Base-by-base conservation (phyloP, 2,888 invertebrate species). In the Arge pagana region DNA sequence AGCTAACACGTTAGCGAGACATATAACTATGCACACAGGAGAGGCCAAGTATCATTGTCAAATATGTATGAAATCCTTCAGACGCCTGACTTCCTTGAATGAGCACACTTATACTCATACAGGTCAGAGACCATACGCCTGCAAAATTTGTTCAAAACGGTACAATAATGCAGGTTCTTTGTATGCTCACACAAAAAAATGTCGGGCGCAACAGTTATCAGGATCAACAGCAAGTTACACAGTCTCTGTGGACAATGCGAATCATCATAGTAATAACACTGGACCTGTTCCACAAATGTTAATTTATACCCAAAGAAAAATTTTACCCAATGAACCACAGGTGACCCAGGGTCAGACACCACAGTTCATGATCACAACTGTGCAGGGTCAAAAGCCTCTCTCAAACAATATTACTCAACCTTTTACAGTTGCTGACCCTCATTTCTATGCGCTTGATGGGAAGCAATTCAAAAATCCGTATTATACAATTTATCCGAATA, bases 31-130 rank as follows among this genome's bases (percentile, higher is more conserved):
- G 71, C 74, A 74, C 23, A 74, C 74, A 3, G 74, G 74, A 2
- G 74, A 74, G 36, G 73, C 74, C 1, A 74, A 74, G 42, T 74
- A 74, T 57, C 69, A 72, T 37, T 74, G 74, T 54, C 68, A 71
- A 50, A 71, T 74, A 43, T 74, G 74, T 53, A 64, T 62, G 55
- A 74, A 74, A 42, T 72, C 71, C 0, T 74, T 74, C 45, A 63
- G 74, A 51, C 59, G 74, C 26, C 55, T 74, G 31, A 74, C 72
- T 4, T 74, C 74, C 1, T 55, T 74, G 8, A 74, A 74, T 37
- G 74, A 74, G 43, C 74, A 74, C 31, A 73, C 69, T 0, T 74
- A 72, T 18, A 74, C 74, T 7, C 74, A 74, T 33, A 74, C 74
- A 1, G 74, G 74, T 1, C 74, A 74, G 51, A 60, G 74, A 16